A percentile compares a stretch with the other conserved stretches of the same genome.
Evolutionary conservation across 2,113 vertebrate genomes (phyloP).

Genomic region (Oxygymnocypris stewartii): DNA sequence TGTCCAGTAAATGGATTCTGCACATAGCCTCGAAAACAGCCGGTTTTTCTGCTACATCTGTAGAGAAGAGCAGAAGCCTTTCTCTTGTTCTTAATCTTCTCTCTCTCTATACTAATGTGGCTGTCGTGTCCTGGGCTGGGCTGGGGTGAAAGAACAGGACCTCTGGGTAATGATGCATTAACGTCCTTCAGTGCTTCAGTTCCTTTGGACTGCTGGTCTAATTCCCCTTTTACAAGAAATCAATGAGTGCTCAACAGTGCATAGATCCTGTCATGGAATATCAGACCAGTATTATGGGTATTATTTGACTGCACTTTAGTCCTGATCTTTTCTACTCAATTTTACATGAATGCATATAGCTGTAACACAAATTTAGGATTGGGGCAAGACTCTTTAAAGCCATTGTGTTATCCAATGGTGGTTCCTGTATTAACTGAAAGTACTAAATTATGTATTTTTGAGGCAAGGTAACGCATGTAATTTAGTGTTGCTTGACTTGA

Average conservation of each 20-base stretch:
- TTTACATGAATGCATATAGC: neutral
- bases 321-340: neutral
- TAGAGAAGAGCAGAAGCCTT: neutral
- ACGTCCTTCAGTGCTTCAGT: conserved; percentile 1
- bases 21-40: neutral
- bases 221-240: conserved; percentile 15
- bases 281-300: neutral
- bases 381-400: neutral
- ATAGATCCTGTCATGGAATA: neutral
- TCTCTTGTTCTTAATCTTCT: neutral
- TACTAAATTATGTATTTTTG: neutral
- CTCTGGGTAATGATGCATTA: conserved; percentile 23
- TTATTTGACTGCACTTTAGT: neutral
- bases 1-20: neutral
- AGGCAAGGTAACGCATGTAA: neutral
- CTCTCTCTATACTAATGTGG: neutral
- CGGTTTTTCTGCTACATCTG: neutral
- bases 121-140: neutral
- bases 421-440: neutral
- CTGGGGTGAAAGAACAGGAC: conserved; percentile 16
- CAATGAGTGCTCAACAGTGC: conserved; percentile 12
- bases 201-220: neutral
- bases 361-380: neutral
- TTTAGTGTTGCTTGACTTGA: neutral
- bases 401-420: neutral